Evolutionary conservation across 2,888 invertebrate species (phyloP).

Genomic region (Nyleta sp.): DNA sequence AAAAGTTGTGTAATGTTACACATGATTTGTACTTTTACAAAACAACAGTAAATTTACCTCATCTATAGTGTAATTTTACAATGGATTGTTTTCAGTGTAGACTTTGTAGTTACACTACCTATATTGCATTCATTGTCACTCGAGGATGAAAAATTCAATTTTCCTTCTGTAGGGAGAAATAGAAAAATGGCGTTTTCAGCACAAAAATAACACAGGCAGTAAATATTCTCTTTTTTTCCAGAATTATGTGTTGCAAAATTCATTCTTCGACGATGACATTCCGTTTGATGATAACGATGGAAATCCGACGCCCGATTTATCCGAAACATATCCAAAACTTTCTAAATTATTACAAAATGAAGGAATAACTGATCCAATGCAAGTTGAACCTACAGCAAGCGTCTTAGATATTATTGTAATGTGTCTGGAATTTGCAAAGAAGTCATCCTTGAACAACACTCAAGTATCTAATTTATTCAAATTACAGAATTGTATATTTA

Average conservation of each 20-base stretch:
- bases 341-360: conserved; percentile 5
- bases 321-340: background rate
- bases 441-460: background rate
- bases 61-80: no score
- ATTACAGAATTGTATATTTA: conserved; percentile 4
- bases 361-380: conserved; percentile 4
- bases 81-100: no score
- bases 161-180: no score
- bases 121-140: no score
- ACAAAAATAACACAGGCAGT: no score
- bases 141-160: no score
- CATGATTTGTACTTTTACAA: no score
- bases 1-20: no score
- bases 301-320: background rate
- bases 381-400: conserved; percentile 7
- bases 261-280: background rate
- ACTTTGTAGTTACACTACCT: no score
- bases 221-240: no score
- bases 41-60: no score
- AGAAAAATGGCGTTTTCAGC: no score
- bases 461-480: background rate
- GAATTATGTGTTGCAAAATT: conserved; percentile 2
- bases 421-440: background rate
- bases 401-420: conserved; percentile 8
- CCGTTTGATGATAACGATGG: background rate